Base-by-base conservation (phyloP, 2,888 invertebrate genomes). In the Melanotus villosus region DNA sequence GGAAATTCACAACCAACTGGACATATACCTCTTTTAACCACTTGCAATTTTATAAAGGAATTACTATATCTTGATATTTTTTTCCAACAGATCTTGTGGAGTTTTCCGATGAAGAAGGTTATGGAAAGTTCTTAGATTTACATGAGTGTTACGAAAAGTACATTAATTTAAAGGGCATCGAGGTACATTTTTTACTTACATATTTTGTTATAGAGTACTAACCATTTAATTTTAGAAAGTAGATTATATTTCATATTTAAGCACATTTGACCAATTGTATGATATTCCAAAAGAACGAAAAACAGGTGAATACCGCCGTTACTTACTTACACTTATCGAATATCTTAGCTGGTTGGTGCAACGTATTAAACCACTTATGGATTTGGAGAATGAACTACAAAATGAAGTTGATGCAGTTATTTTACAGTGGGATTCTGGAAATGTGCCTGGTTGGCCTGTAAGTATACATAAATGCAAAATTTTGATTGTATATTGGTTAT, bases 61-160 rank as follows among this genome's bases (percentile, higher is more conserved):
- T 26, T 3, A 26, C 7, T 34, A 34, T n/a, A 6, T 34, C 9
- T 2, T 34, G 2, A 34, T 23, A 1, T 47, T n/a, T 16, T 12
- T 34, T 63, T 12, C 10, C n/a, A n/a, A 23, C 6, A 90, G 90
- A 92, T 82, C 89, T 98, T 75, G 96, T 97, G 1, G 98, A 98
- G 78, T 99, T 99, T 82, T 95, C 97, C 2, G 99, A 99, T 85
- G 99, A 99, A 85, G 99, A 99, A 86, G 99, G 99, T 0, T 99
- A 98, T 85, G 99, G 99, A 10, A 96, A 96, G 83, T 99, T 97
- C 86, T 87, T 99, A 62, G 99, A 99, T 86, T 88, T 99, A 45
- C 98, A 99, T 85, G 95, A 97, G 83, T 96, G 97, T 80, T 98
- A 96, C 84, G 96, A 96, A 80, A 95, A 95, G 80, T 99, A 94